Evolutionary conservation across 2,888 invertebrate species (phyloP), one percentile per base, ranked within the genome.

Genomic region (Pollenia angustigena): DNA sequence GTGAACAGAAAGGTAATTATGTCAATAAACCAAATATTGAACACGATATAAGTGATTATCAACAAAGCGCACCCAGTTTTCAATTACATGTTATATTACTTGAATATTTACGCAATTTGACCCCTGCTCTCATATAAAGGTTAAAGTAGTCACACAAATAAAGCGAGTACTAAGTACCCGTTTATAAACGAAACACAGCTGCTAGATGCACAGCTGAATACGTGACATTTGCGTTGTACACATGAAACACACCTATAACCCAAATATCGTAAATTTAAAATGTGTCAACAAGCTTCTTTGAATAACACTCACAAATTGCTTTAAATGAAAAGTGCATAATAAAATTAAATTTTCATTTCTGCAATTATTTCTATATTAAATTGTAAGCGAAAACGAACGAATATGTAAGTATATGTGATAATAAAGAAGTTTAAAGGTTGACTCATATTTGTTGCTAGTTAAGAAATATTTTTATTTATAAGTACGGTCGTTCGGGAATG

Each of bases 221-320:
- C 85, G 82, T 85, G 69, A 85, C 74, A 74, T 69, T 23, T 74
- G 3, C 7, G n/a, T n/a, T 50, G 14, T 58, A 52, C 7, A 0
- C 7, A 87, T 16, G 82, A 9, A 85, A 88, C 87, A 82, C 68
- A 66, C 23, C 52, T 11, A 3, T 12, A 10, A 32, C 16, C 12
- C 62, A 46, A 72, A 83, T 88, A 88, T 85, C 88, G 87, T 87
- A 88, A 69, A 66, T 87, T 88, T 83, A 85, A 85, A 88, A 87
- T 83, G 85, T 88, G 88, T 86, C 88, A 87, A 81, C 76, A 68
- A 84, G 68, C 83, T 69, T 76, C 68, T 58, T 76, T 76, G 46
- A 78, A 72, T 60, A 66, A 46, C 18, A 81, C 42, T 64, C 64
- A 44, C 3, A 60, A 14, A 54, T 69, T 40, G 54, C 42, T 16